Conservation (phyloP, 2,113 vertebrate species). For the Felis chaus region DNA sequence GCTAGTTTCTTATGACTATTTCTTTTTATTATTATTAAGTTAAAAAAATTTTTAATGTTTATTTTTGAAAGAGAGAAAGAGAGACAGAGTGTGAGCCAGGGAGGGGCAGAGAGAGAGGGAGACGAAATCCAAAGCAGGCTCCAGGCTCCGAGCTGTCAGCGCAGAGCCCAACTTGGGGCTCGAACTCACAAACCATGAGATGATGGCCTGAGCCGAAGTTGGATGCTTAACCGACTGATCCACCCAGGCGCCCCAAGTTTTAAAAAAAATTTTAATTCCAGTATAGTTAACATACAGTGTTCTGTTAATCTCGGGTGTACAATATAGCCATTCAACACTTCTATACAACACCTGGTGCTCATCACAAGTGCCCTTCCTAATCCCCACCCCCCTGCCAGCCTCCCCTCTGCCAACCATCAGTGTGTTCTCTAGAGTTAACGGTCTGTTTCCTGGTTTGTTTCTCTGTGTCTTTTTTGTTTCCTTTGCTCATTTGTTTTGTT, state of each 20-base stretch:
- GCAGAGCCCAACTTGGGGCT: too few species aligned
- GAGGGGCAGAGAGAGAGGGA: too few species aligned
- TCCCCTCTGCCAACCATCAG: neutral
- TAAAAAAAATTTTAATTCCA: neutral
- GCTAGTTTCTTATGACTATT: neutral
- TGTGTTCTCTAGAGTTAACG: neutral
- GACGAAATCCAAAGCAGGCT: too few species aligned
- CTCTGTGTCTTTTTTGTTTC: neutral
- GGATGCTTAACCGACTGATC: too few species aligned
- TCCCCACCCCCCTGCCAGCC: neutral
- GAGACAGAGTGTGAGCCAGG: too few species aligned
- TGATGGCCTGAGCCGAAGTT: too few species aligned
- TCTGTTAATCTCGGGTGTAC: neutral
- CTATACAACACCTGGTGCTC: neutral
- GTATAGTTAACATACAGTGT: neutral
- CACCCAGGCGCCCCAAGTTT: too few species aligned
- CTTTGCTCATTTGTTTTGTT: neutral
- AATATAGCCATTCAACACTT: neutral
- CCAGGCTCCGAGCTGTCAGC: too few species aligned
- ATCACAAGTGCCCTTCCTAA: neutral
- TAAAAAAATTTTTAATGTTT: neutral
- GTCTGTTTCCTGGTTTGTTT: neutral
- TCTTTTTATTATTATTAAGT: neutral
- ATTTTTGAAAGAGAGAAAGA: too few species aligned
- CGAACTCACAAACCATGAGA: too few species aligned